phyloP scores from a whole-genome alignment of 2,113 vertebrate genomes.

The Chloropsis hardwickii region DNA sequence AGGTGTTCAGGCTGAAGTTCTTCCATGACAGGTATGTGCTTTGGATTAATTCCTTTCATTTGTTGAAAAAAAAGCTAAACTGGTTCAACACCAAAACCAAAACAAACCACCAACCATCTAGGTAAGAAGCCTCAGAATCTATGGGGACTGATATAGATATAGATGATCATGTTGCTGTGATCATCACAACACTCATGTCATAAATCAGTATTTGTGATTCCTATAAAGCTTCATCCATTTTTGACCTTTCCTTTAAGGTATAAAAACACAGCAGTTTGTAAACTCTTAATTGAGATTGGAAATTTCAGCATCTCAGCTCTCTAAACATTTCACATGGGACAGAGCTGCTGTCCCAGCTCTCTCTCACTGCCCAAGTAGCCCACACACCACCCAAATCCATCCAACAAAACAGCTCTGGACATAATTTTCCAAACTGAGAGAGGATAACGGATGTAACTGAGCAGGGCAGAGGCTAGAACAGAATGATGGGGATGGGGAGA shows the following conservation, averaged over 20 bases:
- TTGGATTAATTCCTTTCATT: neutral
- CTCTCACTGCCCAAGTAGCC: neutral
- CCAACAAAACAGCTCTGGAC: neutral
- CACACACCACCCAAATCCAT: neutral
- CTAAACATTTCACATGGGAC: accelerated
- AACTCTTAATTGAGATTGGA: neutral
- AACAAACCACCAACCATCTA: neutral
- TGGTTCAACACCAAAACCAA: neutral
- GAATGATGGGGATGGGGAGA: neutral
- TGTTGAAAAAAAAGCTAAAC: neutral
- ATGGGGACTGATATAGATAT: neutral
- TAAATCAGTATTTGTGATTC: neutral
- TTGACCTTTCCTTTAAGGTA: neutral
- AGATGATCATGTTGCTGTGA: neutral
- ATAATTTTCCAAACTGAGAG: neutral
- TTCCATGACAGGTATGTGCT: neutral
- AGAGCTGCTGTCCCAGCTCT: neutral
- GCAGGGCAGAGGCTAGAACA: neutral
- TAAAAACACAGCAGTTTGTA: neutral
- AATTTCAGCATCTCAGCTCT: neutral
- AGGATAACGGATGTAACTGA: neutral
- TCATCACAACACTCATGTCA: neutral
- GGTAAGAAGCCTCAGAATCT: neutral
- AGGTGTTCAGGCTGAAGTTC: neutral
- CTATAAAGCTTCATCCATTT: neutral